Base-by-base conservation (phyloP, 92 coral and sea anemone species). In the Phenganax stokvisi region DNA sequence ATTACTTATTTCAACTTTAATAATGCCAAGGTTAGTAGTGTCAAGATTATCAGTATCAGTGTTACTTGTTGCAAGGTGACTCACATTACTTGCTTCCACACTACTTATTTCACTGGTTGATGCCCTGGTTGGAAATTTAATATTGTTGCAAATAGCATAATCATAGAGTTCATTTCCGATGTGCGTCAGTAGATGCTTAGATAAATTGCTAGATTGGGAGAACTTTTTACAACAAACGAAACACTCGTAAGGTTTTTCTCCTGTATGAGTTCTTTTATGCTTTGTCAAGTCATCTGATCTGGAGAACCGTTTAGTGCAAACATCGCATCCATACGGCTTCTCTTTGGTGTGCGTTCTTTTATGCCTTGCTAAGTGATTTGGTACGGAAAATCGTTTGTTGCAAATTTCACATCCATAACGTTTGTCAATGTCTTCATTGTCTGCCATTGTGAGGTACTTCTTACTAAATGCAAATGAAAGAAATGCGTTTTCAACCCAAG, bases 301-400 rank as follows among this genome's bases (percentile, higher is more conserved):
- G 1, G 30, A 20, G 30, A 64, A 64, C 30, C 70, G 27, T 64
- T 64, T 64, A 44, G 9, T 64, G 70, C 70, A 64, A 64, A 64
- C 70, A 3, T 64, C 70, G 12, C 70, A 64, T 20, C 70, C 70
- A 12, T 61, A 61, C 8, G 67, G 67, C 28, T 61, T 61, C 13
- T 61, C 67, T 2, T 28, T 28, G 7, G 67, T 61, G 67, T 61
- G 67, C 25, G 67, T 61, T 28, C 67, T 13, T 17, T 61, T 61
- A 61, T 61, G 67, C 67, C 67, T 61, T 13, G 67, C 67, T 6
- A 61, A 61, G 67, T 61, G 67, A 28, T 61, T 61, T 61, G 67
- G 25, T 13, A 61, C 67, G 1, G 17, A 15, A 28, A 61, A 61
- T 17, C 67, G 17, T 13, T 28, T 17, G 25, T 61, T 61, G 30